Evolutionary conservation across 2,113 vertebrate species (phyloP).

Genomic region (Trochalopteron elliotii): DNA sequence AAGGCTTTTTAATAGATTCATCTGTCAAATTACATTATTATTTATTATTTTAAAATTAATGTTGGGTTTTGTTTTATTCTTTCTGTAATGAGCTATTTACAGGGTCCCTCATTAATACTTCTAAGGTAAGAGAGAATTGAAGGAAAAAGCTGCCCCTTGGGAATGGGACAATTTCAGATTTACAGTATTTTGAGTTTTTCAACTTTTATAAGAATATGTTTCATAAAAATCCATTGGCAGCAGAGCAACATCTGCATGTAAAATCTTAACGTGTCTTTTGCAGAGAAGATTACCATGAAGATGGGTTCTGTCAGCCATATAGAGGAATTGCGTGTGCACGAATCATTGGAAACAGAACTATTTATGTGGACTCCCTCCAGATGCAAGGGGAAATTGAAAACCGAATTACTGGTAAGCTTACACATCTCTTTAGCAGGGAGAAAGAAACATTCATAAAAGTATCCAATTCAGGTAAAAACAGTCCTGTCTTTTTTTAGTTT

Average conservation of each 20-base stretch:
- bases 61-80: not conserved
- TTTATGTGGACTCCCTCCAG: slow-evolving; percentile 96
- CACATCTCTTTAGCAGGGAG: not conserved
- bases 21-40: slow-evolving; percentile 5
- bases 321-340: slow-evolving; percentile 95
- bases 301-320: slow-evolving; percentile 96
- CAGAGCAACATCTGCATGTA: not conserved
- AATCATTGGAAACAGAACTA: slow-evolving; percentile 95
- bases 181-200: not conserved
- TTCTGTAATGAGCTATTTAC: not conserved
- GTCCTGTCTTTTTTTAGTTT: not conserved
- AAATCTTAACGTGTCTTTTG: slow-evolving; percentile 43
- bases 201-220: not conserved
- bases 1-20: not conserved
- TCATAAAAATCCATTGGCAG: not conserved
- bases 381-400: slow-evolving; percentile 99
- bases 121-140: not conserved
- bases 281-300: slow-evolving; percentile 84
- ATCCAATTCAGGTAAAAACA: not conserved
- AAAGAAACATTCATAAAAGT: not conserved
- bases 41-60: slow-evolving; percentile 3
- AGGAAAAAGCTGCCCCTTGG: not conserved
- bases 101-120: not conserved
- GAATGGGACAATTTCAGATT: not conserved
- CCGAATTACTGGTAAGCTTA: slow-evolving; percentile 89